These are phyloP conservation scores for Odontocolon sp. DNA, from an alignment of 2,888 invertebrate genomes.

Conservation along the genomic window DNA sequence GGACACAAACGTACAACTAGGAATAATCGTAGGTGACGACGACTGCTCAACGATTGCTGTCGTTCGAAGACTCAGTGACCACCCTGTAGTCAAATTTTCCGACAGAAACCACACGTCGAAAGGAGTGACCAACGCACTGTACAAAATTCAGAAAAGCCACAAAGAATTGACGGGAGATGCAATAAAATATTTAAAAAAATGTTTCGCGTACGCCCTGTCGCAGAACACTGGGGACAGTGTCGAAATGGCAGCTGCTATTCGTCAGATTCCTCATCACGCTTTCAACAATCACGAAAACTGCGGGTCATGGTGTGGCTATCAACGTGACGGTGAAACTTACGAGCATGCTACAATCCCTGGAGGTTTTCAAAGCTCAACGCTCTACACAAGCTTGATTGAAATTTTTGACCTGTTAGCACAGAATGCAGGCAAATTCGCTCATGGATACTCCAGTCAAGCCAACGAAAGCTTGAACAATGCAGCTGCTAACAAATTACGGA, in stretches of 20 bases:
- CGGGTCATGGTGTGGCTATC: constrained; percentile 39
- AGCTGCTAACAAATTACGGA: constrained; percentile 41
- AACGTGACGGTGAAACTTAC: constrained; percentile 2
- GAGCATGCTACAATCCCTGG: not conserved
- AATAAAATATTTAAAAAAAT: constrained; percentile 24
- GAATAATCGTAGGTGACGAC: constrained; percentile 32
- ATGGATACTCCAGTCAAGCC: constrained; percentile 36
- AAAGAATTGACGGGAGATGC: constrained; percentile 28
- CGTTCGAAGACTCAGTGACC: constrained; percentile 9
- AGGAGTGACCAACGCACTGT: constrained; percentile 27
- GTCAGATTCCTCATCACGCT: constrained; percentile 34
- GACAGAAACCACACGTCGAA: constrained; percentile 32
- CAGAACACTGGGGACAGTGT: constrained; percentile 26
- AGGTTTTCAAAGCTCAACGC: constrained; percentile 12
- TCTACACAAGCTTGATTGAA: not conserved
- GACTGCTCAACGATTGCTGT: constrained; percentile 36
- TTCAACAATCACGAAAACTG: constrained; percentile 47
- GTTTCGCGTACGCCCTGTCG: constrained; percentile 30
- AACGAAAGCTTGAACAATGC: constrained; percentile 38
- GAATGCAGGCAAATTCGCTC: constrained; percentile 43
- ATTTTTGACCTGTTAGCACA: constrained; percentile 40
- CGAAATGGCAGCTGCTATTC: constrained; percentile 20
- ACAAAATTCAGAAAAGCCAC: constrained; percentile 3
- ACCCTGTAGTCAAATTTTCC: constrained; percentile 17
- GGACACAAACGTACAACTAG: constrained; percentile 21